Percentiles rank a stretch among this genome's conserved stretches.
These are phyloP conservation scores for Trissolcus brochymenae DNA, from an alignment of 2,888 invertebrate genomes.

Conservation along the genomic window DNA sequence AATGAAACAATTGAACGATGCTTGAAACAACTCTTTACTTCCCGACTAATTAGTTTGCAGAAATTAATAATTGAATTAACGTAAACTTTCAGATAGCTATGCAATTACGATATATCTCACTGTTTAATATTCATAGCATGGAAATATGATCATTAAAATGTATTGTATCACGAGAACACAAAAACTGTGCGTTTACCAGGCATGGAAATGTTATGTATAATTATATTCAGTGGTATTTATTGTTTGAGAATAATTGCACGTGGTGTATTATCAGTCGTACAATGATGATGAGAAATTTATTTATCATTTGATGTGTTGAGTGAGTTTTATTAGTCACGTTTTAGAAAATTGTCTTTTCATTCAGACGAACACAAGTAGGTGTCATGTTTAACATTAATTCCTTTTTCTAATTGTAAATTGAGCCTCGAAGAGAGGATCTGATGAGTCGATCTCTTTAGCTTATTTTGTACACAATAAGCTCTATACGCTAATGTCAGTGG, in stretches of 20 bases:
- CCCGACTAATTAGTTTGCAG: neutral
- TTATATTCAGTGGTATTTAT: conserved; percentile 30
- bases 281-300: conserved; percentile 25
- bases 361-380: no score
- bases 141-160: conserved; percentile 41
- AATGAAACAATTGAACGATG: no score
- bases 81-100: neutral
- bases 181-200: conserved; percentile 25
- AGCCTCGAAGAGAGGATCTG: no score
- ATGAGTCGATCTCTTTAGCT: no score
- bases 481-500: conserved; percentile 3
- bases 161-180: conserved; percentile 41
- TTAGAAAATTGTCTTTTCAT: neutral
- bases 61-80: conserved; percentile 2
- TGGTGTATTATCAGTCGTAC: conserved; percentile 2
- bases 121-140: conserved; percentile 45
- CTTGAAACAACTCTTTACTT: no score
- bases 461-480: neutral
- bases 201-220: conserved; percentile 20
- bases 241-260: conserved; percentile 21
- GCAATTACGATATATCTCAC: neutral
- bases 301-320: conserved; percentile 1
- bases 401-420: no score
- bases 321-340: conserved; percentile 1
- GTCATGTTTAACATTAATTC: no score